Evolutionary conservation across 1,140 invertebrate genomes (phyloP), one percentile per base, ranked within the genome.

Genomic region (Magallana angulata): DNA sequence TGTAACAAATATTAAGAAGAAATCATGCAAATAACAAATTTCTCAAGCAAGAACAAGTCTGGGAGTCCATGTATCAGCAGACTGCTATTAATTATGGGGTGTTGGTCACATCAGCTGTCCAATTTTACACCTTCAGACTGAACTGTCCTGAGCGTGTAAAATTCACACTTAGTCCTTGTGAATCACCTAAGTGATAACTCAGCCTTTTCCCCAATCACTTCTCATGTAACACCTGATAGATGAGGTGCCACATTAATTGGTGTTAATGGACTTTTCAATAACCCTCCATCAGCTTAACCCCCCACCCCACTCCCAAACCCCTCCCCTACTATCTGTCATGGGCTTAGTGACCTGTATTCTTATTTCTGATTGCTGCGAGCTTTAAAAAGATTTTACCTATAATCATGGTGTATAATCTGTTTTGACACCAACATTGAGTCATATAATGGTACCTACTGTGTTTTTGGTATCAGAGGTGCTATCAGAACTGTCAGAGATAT

Each of bases 401-500:
- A 30, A 76, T 76, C 68, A 76, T 24, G 11, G 24, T 9, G 24
- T 76, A 12, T 36, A 30, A 76, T 76, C 68, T 76, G 68, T 11
- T 76, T 76, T 76, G 68, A 76, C 68, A 76, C 68, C 68, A 30
- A 76, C 3, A 48, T 76, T 30, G 36, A 30, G 68, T 76, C 24
- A 2, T 30, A 76, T 76, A 76, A 76, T 76, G 68, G 68, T 24
- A 76, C 68, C 18, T 8, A 76, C 68, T 76, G 68, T 76, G 36
- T 48, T 48, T 30, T 76, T 24, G 48, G 68, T 76, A 30, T 76
- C 68, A 76, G 36, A 30, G 9, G 12, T 30, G 30, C 3, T 76
- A 76, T 76, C 68, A 76, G 24, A 18, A 76, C 18, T 76, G 68
- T 76, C 68, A 76, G 36, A 48, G 36, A 36, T 76, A 76, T 76